Percentiles rank a stretch among this genome's conserved stretches.
Evolutionary conservation across 2,888 invertebrate species (phyloP).

Genomic region (Magallana nippona): DNA sequence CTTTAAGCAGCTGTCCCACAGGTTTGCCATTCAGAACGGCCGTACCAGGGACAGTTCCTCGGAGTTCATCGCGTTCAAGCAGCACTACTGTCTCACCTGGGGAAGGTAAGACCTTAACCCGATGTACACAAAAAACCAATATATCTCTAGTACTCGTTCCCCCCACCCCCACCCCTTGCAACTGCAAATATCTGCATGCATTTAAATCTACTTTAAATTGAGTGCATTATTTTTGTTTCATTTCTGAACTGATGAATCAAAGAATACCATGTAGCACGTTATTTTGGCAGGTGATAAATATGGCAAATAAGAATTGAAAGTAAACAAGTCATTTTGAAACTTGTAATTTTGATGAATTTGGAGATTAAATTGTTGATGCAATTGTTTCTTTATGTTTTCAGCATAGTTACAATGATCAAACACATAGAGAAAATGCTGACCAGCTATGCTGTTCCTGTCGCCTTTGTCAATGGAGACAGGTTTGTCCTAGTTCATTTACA

Average conservation of each 20-base stretch:
- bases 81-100: constrained; percentile 78
- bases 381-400: constrained; percentile 59
- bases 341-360: not conserved
- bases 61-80: constrained; percentile 78
- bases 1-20: constrained; percentile 69
- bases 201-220: no score
- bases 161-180: no score
- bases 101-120: constrained; percentile 69
- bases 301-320: not conserved
- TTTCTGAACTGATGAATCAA: no score
- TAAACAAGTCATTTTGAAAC: not conserved
- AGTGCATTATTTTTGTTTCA: no score
- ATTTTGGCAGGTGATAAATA: not conserved
- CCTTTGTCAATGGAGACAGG: constrained; percentile 79
- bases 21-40: constrained; percentile 79
- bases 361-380: not conserved
- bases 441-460: constrained; percentile 77
- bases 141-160: no score
- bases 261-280: no score
- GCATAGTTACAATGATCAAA: constrained; percentile 76
- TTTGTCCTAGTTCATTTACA: constrained; percentile 55
- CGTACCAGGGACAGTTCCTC: constrained; percentile 70
- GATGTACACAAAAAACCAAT: no score
- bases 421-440: constrained; percentile 74
- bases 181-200: not conserved